Evolutionary conservation across 1,140 invertebrate genomes (phyloP).

Genomic region (Drosophila bifasciata): DNA sequence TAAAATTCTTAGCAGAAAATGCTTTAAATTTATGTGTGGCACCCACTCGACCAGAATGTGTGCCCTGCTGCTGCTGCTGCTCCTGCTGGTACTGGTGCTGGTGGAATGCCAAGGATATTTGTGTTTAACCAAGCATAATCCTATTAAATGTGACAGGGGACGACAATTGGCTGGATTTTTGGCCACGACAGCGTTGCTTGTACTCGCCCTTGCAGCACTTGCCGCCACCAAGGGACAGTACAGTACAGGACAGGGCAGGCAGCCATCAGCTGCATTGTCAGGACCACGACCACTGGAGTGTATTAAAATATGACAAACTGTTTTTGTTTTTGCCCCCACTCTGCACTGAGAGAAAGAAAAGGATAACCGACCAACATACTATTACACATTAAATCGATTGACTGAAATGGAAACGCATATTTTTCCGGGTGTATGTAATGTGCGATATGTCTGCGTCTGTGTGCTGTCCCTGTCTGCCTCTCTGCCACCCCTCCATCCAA

Average conservation of each 20-base stretch:
- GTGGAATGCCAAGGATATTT: slow-evolving; percentile 48
- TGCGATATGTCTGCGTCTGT: not conserved
- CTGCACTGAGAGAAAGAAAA: no score
- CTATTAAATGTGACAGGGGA: slow-evolving; percentile 76
- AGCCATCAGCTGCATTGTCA: slow-evolving; percentile 46
- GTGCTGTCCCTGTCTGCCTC: not conserved
- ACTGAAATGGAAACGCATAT: no score
- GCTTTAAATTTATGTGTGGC: slow-evolving; percentile 72
- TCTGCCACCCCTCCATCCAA: slow-evolving; percentile 25
- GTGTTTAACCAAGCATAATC: slow-evolving; percentile 79
- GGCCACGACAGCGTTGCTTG: slow-evolving; percentile 44
- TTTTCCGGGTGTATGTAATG: slow-evolving; percentile 9
- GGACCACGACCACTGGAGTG: slow-evolving; percentile 55
- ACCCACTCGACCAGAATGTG: slow-evolving; percentile 23
- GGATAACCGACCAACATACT: no score
- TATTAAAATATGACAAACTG: slow-evolving; percentile 78
- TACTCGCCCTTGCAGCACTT: not conserved
- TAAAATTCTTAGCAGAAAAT: slow-evolving; percentile 74
- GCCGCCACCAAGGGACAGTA: no score
- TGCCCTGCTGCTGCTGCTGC: not conserved
- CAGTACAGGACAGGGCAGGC: not conserved
- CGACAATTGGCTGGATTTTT: slow-evolving; percentile 76
- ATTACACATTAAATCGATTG: no score
- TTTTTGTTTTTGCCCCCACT: slow-evolving; percentile 50
- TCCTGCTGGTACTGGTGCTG: not conserved